phyloP scores from a whole-genome alignment of 2,888 invertebrate species.

The Gnatocerus cornutus region DNA sequence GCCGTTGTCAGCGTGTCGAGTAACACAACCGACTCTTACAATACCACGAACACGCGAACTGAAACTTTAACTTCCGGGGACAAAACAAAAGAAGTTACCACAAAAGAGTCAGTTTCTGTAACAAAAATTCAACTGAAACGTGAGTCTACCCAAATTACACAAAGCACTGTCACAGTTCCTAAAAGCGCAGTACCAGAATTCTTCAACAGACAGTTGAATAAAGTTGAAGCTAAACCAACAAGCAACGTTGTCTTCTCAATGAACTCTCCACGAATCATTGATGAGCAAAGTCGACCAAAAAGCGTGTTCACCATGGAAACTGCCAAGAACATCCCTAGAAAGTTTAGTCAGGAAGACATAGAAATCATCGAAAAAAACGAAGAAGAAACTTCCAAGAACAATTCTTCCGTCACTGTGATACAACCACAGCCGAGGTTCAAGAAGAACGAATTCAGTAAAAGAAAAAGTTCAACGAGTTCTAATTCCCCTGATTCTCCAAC shows the following conservation, averaged over 20 bases:
- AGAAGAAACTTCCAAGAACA: constrained; percentile 58
- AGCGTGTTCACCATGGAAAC: constrained; percentile 54
- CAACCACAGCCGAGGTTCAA: constrained; percentile 55
- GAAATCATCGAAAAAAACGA: constrained; percentile 69
- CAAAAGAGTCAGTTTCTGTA: constrained; percentile 70
- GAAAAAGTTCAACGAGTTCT: constrained; percentile 62
- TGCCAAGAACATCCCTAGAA: constrained; percentile 54
- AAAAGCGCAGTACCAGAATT: constrained; percentile 78
- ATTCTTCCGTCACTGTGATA: constrained; percentile 54
- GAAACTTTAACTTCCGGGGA: constrained; percentile 50
- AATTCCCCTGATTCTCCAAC: constrained; percentile 58
- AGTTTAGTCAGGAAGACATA: constrained; percentile 63
- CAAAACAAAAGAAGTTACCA: constrained; percentile 55
- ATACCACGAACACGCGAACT: constrained; percentile 24
- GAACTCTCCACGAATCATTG: constrained; percentile 69
- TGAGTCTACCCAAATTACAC: constrained; percentile 71
- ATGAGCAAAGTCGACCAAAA: constrained; percentile 61
- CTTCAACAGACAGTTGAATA: constrained; percentile 81
- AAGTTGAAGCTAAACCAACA: constrained; percentile 77
- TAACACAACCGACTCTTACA: constrained; percentile 53
- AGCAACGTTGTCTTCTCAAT: constrained; percentile 79
- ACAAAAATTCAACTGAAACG: constrained; percentile 76
- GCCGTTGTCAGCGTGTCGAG: constrained; percentile 63
- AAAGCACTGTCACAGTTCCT: constrained; percentile 53
- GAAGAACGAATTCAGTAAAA: constrained; percentile 54